Evolutionary conservation across 1,140 invertebrate genomes (phyloP).

Genomic region (Habropoda laboriosa): DNA sequence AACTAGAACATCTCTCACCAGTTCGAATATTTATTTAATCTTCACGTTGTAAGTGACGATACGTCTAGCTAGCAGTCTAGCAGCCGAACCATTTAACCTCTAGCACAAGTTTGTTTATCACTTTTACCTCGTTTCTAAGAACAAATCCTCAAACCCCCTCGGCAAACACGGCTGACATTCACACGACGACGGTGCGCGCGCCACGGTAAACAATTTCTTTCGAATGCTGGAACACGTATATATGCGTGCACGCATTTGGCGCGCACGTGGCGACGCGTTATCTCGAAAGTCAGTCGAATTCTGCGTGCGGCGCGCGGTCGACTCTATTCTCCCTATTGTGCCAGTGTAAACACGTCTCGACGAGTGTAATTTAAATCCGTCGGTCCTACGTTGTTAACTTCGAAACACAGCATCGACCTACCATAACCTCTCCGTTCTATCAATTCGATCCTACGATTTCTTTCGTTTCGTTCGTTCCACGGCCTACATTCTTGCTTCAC

Average conservation of each 20-base stretch:
- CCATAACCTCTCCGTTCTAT: no score
- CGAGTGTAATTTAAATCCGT: not conserved
- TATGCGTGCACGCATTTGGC: slow-evolving; percentile 12
- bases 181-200: not conserved
- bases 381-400: not conserved
- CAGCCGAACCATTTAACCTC: not conserved
- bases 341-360: not conserved
- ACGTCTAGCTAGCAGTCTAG: not conserved
- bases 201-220: slow-evolving; percentile 32
- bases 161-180: slow-evolving; percentile 10
- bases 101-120: slow-evolving; percentile 20
- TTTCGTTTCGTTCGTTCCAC: not conserved
- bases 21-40: slow-evolving; percentile 3
- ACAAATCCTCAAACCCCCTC: not conserved
- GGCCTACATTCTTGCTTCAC: not conserved
- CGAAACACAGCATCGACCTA: not conserved
- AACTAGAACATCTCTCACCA: not conserved
- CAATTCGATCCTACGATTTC: not conserved
- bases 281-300: not conserved
- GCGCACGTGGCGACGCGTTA: slow-evolving; percentile 5
- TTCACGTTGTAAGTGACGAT: not conserved
- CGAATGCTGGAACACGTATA: not conserved
- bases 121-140: not conserved
- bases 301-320: not conserved
- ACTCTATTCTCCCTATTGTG: not conserved